These are phyloP conservation scores for Heliothis subflexa DNA, from an alignment of 1,140 invertebrate species.

Conservation along the genomic window DNA sequence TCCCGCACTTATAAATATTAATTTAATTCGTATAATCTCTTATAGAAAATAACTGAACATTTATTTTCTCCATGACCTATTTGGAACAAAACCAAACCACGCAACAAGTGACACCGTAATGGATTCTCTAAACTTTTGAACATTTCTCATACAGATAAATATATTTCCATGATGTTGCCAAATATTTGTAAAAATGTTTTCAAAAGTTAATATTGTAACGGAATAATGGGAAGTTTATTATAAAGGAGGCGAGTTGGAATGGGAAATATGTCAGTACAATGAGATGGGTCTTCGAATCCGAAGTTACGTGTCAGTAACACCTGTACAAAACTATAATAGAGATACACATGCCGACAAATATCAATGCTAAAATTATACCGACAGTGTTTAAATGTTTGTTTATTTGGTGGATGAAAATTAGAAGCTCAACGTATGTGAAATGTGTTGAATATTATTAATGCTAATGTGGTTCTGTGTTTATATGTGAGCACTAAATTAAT, in stretches of 20 bases:
- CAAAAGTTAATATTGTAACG: neutral
- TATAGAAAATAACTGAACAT: conserved; percentile 27
- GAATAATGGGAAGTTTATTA: neutral
- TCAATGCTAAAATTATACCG: neutral
- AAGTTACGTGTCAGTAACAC: neutral
- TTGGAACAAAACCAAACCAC: conserved; percentile 33
- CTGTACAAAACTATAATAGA: neutral
- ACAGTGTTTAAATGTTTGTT: too few species aligned
- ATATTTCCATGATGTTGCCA: neutral
- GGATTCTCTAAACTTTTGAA: conserved; percentile 25
- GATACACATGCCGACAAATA: neutral
- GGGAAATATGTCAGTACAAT: neutral
- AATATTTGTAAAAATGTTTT: neutral
- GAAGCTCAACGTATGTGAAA: too few species aligned
- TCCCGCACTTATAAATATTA: conserved; percentile 8
- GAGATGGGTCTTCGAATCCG: neutral
- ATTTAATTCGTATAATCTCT: neutral
- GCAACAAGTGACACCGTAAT: conserved; percentile 35
- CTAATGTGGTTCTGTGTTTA: too few species aligned
- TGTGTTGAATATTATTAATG: too few species aligned
- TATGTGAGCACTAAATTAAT: too few species aligned
- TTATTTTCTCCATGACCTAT: conserved; percentile 23
- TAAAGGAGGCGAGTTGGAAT: neutral
- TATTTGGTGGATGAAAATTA: too few species aligned
- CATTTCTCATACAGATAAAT: conserved; percentile 5